Conservation (phyloP, 2,113 vertebrate genomes). For the Mirounga angustirostris region DNA sequence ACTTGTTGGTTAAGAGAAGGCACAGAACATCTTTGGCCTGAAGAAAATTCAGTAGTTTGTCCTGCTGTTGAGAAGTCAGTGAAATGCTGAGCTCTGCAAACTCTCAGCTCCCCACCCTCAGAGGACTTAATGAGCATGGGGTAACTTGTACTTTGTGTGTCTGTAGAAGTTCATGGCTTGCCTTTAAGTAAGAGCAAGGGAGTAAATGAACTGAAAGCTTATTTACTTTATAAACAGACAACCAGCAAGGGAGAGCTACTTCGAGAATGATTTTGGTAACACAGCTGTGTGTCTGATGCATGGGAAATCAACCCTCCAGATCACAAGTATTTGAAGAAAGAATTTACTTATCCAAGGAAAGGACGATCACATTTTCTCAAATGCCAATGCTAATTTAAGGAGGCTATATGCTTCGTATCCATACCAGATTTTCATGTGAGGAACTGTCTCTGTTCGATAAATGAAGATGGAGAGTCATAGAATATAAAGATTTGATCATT, state of each 20-base stretch:
- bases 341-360: background rate
- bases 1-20: background rate
- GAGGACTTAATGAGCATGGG: background rate
- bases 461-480: background rate
- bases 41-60: background rate
- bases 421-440: background rate
- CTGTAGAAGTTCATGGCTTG: background rate
- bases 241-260: background rate
- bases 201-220: background rate
- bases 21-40: background rate
- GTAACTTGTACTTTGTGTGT: background rate
- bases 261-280: background rate
- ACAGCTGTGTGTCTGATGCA: background rate
- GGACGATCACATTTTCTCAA: background rate
- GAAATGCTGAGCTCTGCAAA: background rate
- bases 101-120: background rate
- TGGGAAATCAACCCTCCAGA: background rate
- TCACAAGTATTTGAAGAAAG: slow-evolving; percentile 20
- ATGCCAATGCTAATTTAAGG: background rate
- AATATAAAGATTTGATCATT: slow-evolving; percentile 1
- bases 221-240: background rate
- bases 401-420: background rate
- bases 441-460: background rate
- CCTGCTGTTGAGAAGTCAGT: background rate
- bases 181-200: background rate